These are phyloP conservation scores for Indicator indicator DNA, from an alignment of 2,113 vertebrate species.

Conservation along the genomic window DNA sequence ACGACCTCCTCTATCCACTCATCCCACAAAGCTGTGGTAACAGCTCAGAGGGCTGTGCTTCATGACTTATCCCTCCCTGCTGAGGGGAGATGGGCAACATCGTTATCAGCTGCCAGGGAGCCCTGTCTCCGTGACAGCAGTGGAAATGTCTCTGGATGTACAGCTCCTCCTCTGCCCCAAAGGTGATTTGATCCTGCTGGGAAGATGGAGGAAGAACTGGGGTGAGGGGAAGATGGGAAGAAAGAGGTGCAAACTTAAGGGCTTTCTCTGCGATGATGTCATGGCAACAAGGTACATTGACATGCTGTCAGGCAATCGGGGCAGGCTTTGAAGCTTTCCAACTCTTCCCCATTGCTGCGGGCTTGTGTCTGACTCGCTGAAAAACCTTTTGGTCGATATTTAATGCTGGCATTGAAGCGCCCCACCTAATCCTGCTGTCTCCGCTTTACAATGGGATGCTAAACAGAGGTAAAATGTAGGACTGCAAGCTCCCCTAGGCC, in stretches of 20 bases:
- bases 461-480: background rate
- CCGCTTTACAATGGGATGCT: background rate
- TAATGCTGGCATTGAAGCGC: background rate
- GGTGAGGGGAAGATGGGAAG: background rate
- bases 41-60: background rate
- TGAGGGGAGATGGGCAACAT: background rate
- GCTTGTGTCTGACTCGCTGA: background rate
- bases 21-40: background rate
- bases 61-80: constrained; percentile 2
- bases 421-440: background rate
- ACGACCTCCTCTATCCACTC: background rate
- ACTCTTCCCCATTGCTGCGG: background rate
- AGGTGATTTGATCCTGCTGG: background rate
- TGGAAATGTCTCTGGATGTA: background rate
- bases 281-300: background rate
- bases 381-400: constrained; percentile 21
- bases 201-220: background rate
- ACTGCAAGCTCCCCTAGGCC: background rate
- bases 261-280: background rate
- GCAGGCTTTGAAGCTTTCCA: constrained; percentile 18
- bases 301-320: background rate
- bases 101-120: background rate
- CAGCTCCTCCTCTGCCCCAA: background rate
- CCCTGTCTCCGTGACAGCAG: background rate
- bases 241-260: background rate